Evolutionary conservation across 2,113 vertebrate genomes (phyloP), one percentile per base, ranked within the genome.

Genomic region (Eleginops maclovinus): DNA sequence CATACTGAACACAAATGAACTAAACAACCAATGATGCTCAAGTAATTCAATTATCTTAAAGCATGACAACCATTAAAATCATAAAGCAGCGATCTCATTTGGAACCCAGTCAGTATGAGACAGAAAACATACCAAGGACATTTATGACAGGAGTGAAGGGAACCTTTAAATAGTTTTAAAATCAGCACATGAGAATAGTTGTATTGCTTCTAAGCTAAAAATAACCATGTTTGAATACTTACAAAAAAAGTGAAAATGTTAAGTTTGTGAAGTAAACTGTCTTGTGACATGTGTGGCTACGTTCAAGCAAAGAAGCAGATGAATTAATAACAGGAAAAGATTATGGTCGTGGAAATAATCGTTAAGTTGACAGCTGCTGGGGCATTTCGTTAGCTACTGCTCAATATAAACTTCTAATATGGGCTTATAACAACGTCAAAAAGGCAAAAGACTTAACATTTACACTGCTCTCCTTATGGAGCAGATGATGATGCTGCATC

Each of bases 261-360:
- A 22, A 77, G 22, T 46, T 65, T 22, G 21, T 55, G 16, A 12
- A n/a, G n/a, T n/a, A n/a, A n/a, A n/a, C n/a, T n/a, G n/a, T n/a
- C n/a, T n/a, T n/a, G n/a, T n/a, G n/a, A n/a, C n/a, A n/a, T n/a
- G n/a, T n/a, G n/a, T n/a, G 17, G 31, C 28, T 28, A 53, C 13
- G 15, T 72, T 36, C 58, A 60, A 9, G 9, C 21, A 65, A 66
- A 55, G 72, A 51, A 21, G 17, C 66, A 47, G 4, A 46, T 49
- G 66, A 65, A 86, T 80, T 74, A 79, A 66, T 71, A 67, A 62
- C 67, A 78, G 72, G 60, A 79, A 71, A 73, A 50, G 67, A 84
- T 43, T 41, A 1, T 46, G 60, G 36, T 44, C 44, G 22, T 63
- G 15, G 28, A 3, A 2, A 31, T 16, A 55, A 61, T 41, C 53